Percentiles rank a stretch among this genome's conserved stretches.
phyloP scores from a whole-genome alignment of 1,140 invertebrate species.

The Zaprionus taronus region DNA sequence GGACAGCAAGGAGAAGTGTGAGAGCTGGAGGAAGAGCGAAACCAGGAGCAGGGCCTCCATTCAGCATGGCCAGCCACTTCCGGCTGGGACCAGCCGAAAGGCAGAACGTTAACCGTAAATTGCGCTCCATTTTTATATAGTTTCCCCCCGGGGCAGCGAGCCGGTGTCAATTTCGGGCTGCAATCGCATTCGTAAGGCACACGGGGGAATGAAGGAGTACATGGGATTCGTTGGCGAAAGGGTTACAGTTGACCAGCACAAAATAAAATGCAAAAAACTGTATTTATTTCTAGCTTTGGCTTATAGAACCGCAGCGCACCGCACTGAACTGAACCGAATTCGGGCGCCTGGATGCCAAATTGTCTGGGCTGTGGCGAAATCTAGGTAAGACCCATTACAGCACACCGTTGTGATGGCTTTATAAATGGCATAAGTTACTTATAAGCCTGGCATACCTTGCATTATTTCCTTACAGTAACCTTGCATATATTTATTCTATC shows the following conservation, averaged over 20 bases:
- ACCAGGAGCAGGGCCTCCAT: neutral
- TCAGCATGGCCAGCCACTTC: slow-evolving; percentile 30
- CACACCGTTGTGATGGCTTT: neutral
- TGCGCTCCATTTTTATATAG: slow-evolving; percentile 74
- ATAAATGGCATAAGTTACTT: too few relatives aligned
- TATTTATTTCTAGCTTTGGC: neutral
- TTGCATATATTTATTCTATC: neutral
- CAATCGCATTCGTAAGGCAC: slow-evolving; percentile 1
- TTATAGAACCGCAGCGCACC: slow-evolving; percentile 4
- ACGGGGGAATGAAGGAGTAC: neutral
- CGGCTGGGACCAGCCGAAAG: slow-evolving; percentile 20
- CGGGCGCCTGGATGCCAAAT: neutral
- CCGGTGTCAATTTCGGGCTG: slow-evolving; percentile 65
- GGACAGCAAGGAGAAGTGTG: neutral
- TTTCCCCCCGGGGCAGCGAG: slow-evolving; percentile 55
- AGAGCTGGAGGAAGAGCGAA: neutral
- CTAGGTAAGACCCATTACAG: neutral
- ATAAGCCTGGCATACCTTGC: too few relatives aligned
- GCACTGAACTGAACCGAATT: neutral
- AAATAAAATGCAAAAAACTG: slow-evolving; percentile 20
- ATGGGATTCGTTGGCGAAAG: neutral
- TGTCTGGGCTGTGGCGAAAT: neutral
- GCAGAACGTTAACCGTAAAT: slow-evolving; percentile 54
- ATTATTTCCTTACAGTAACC: too few relatives aligned
- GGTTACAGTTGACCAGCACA: slow-evolving; percentile 6